A percentile compares a stretch with the other conserved stretches of the same genome.
Conservation (phyloP, 2,797 vertebrate genomes). For the Falco cherrug region DNA sequence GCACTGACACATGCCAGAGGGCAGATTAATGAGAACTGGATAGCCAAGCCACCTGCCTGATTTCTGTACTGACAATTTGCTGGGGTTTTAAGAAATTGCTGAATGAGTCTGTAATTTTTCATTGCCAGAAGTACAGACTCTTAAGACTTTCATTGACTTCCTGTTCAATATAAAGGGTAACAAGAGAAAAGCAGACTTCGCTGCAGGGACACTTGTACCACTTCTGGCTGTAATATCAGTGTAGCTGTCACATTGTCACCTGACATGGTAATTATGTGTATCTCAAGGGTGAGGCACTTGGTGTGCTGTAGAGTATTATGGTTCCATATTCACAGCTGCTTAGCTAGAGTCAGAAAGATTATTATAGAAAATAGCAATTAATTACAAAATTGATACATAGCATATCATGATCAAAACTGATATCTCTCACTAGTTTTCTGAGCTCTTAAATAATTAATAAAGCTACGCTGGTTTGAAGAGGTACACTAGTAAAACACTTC, state of each 20-base stretch:
- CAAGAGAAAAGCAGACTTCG: not conserved
- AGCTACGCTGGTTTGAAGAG: not conserved
- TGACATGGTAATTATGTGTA: conserved; percentile 12
- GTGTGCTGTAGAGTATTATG: not conserved
- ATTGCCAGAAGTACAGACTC: not conserved
- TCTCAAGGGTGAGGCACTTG: not conserved
- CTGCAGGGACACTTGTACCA: not conserved
- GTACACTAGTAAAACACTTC: not conserved
- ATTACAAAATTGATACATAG: not conserved
- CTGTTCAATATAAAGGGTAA: not conserved
- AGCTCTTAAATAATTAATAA: not conserved
- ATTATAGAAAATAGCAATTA: not conserved
- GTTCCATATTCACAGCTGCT: not conserved
- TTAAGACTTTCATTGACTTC: not conserved
- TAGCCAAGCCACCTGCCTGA: not conserved
- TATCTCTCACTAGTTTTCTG: not conserved
- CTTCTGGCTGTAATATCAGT: not conserved
- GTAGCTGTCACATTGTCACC: conserved; percentile 2
- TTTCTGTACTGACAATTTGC: conserved; percentile 13
- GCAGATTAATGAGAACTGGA: conserved; percentile 30
- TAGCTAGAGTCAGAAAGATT: not conserved
- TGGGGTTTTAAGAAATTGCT: conserved; percentile 10
- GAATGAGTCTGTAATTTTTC: conserved; percentile 36
- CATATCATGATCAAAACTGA: not conserved
- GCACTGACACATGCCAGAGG: conserved; percentile 20